Evolutionary conservation across 2,113 vertebrate species (phyloP).

Genomic region (Amphilophus citrinellus): DNA sequence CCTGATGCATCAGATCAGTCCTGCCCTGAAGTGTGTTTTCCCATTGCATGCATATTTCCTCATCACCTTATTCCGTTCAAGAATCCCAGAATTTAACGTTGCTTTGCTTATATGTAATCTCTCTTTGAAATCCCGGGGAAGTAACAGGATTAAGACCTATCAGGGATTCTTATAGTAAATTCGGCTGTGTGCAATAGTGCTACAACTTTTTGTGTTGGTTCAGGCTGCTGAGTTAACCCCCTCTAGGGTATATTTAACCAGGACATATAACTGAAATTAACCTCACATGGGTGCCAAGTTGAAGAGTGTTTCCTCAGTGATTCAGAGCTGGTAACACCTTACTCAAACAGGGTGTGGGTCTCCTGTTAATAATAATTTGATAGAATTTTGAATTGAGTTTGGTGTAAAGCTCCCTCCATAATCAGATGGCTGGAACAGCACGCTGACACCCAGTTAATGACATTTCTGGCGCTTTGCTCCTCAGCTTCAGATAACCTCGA

Average conservation of each 20-base stretch:
- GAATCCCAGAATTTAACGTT: background rate
- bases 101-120: background rate
- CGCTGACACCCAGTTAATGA: background rate
- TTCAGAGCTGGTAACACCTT: background rate
- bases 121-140: background rate
- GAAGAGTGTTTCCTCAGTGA: background rate
- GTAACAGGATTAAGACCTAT: background rate
- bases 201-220: conserved; percentile 4
- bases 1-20: background rate
- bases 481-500: background rate
- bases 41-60: background rate
- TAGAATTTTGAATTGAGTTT: background rate
- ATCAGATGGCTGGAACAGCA: no score
- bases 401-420: background rate
- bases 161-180: background rate
- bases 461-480: background rate
- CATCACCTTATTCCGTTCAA: background rate
- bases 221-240: background rate
- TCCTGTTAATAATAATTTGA: background rate
- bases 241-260: background rate
- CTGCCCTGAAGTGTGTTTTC: background rate
- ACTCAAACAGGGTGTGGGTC: background rate
- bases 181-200: background rate
- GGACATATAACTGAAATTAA: background rate
- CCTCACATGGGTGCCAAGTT: background rate